phyloP scores from a whole-genome alignment of 1,140 invertebrate species.

The Diorhabda elongata region DNA sequence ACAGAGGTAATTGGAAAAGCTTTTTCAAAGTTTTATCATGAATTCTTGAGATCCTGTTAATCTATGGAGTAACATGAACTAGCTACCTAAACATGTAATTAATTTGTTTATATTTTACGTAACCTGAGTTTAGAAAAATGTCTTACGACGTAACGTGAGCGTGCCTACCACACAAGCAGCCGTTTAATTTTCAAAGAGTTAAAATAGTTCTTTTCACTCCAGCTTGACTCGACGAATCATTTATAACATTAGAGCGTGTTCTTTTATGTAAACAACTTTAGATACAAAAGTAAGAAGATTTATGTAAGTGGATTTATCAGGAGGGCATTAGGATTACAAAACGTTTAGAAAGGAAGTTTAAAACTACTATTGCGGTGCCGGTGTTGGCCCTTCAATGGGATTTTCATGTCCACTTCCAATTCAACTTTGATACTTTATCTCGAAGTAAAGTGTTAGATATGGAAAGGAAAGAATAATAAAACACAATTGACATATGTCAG shows the following conservation, averaged over 20 bases:
- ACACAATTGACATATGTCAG: not conserved
- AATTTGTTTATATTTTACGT: too few species aligned
- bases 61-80: too few species aligned
- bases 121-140: too few species aligned
- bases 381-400: conserved; percentile 11
- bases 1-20: too few species aligned
- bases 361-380: not conserved
- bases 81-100: too few species aligned
- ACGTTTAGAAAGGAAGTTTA: conserved; percentile 7
- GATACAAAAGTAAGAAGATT: conserved; percentile 15
- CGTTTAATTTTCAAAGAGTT: conserved; percentile 9
- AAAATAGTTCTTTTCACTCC: conserved; percentile 1
- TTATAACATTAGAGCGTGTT: conserved; percentile 16
- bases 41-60: too few species aligned
- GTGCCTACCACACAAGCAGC: conserved; percentile 10
- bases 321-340: conserved; percentile 14
- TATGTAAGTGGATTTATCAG: conserved; percentile 16
- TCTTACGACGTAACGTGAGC: not conserved
- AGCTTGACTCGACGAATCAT: conserved; percentile 10
- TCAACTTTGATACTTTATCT: conserved; percentile 12
- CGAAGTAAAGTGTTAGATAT: not conserved
- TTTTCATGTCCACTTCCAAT: conserved; percentile 10
- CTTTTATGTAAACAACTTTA: conserved; percentile 16
- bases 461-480: conserved; percentile 1
- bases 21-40: too few species aligned